phyloP scores from a whole-genome alignment of 2,113 vertebrate species.

The Melanostigma gelatinosum region DNA sequence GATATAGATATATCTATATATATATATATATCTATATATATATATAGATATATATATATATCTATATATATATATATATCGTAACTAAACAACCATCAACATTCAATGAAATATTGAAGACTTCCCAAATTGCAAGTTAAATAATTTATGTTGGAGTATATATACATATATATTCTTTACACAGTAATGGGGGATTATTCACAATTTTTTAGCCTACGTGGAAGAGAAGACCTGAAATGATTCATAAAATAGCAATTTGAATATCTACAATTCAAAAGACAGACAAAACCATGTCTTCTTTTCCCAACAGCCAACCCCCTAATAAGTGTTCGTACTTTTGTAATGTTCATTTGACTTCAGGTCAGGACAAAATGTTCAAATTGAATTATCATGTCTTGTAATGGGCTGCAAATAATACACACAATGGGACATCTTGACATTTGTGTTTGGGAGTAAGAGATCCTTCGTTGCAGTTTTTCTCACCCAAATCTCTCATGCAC shows the following conservation, averaged over 20 bases:
- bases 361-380: neutral
- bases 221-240: neutral
- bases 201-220: neutral
- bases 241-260: neutral
- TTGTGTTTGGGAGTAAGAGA: neutral
- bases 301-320: neutral
- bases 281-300: neutral
- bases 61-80: neutral
- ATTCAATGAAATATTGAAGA: too few species aligned
- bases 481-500: neutral
- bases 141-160: too few species aligned
- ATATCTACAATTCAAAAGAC: neutral
- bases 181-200: too few species aligned
- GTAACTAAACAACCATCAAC: too few species aligned
- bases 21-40: neutral
- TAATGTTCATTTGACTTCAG: neutral
- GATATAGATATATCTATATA: neutral
- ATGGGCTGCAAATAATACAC: neutral
- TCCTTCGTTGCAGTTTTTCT: neutral
- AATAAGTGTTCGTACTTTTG: neutral
- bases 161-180: neutral
- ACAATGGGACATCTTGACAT: neutral
- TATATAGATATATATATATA: neutral
- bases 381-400: neutral
- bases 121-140: too few species aligned